A percentile compares a stretch with the other conserved stretches of the same genome.
These are phyloP conservation scores for Manacus vitellinus DNA, from an alignment of 2,113 vertebrate species.

Conservation along the genomic window DNA sequence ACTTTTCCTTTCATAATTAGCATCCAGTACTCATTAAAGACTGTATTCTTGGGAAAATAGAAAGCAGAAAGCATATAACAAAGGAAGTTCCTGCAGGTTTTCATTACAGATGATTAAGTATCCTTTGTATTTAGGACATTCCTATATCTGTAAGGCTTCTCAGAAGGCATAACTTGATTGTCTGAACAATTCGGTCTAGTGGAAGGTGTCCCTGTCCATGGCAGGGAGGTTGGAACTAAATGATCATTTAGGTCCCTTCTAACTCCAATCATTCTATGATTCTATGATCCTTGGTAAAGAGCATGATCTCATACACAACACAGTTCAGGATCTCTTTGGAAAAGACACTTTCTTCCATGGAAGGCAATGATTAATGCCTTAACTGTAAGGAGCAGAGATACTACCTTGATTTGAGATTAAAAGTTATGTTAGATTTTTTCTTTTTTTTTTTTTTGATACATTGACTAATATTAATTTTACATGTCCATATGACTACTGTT, in stretches of 20 bases:
- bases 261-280: background rate
- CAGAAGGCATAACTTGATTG: background rate
- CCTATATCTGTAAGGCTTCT: background rate
- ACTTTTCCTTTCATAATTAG: background rate
- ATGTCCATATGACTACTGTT: background rate
- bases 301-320: background rate
- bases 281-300: background rate
- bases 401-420: background rate
- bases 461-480: background rate
- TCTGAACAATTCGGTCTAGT: background rate
- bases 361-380: background rate
- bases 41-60: background rate
- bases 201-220: background rate
- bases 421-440: background rate
- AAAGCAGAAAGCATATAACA: background rate
- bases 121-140: background rate
- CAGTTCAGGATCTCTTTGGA: background rate
- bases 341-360: background rate
- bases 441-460: background rate
- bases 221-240: background rate
- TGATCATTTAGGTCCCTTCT: background rate
- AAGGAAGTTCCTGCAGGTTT: background rate
- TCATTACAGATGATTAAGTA: background rate
- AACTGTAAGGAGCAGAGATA: background rate
- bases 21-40: background rate